These are phyloP conservation scores for Podarcis cretensis DNA, from an alignment of 2,113 vertebrate species.

Conservation along the genomic window DNA sequence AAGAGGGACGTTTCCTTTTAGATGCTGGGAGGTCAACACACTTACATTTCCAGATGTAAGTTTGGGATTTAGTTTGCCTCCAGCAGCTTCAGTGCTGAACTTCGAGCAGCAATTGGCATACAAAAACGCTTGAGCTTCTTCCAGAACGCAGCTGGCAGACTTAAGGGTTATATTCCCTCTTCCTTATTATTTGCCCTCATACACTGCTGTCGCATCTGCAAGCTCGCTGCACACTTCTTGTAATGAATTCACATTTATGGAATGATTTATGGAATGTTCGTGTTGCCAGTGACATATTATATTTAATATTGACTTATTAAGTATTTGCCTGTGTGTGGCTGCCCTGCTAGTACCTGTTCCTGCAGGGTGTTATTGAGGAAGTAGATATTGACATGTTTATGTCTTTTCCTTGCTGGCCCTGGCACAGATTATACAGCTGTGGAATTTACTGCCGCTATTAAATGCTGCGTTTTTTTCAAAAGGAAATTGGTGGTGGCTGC, in stretches of 20 bases:
- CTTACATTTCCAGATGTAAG: slow-evolving; percentile 55
- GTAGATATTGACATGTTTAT: slow-evolving; percentile 45
- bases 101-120: slow-evolving; percentile 17
- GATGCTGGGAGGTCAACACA: background rate
- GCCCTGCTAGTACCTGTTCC: slow-evolving; percentile 11
- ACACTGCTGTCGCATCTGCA: background rate
- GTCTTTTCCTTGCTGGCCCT: slow-evolving; percentile 19
- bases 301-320: slow-evolving; percentile 29
- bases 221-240: background rate
- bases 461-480: background rate
- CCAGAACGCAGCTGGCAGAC: slow-evolving; percentile 7
- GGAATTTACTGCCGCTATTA: slow-evolving; percentile 5
- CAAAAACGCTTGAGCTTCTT: slow-evolving; percentile 25
- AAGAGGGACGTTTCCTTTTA: slow-evolving; percentile 36
- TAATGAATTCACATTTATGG: background rate
- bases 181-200: background rate
- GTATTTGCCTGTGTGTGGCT: slow-evolving; percentile 10
- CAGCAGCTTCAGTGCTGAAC: slow-evolving; percentile 24
- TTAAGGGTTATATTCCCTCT: slow-evolving; percentile 7
- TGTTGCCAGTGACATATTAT: slow-evolving; percentile 3
- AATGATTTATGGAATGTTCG: slow-evolving; percentile 5
- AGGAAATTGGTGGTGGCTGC: slow-evolving; percentile 15
- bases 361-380: slow-evolving; percentile 25
- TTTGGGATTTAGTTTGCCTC: slow-evolving; percentile 17
- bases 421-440: slow-evolving; percentile 2